phyloP scores from a whole-genome alignment of 2,797 vertebrate species.

The Urosaurus nigricauda region DNA sequence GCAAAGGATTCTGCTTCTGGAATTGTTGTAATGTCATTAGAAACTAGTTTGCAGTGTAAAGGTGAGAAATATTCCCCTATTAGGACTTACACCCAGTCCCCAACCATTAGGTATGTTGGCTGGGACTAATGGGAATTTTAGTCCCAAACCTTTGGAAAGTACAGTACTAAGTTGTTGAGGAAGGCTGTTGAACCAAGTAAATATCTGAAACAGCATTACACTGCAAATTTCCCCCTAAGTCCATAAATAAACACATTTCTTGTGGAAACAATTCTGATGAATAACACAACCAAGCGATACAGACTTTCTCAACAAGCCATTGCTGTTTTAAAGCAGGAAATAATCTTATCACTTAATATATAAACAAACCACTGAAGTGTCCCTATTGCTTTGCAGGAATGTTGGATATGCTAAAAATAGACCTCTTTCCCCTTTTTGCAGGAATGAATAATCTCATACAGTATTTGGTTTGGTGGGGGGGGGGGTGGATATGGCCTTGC shows the following conservation, averaged over 20 bases:
- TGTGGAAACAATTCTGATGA: neutral
- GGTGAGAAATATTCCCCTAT: neutral
- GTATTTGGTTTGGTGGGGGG: neutral
- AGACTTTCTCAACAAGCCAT: neutral
- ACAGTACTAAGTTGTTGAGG: neutral
- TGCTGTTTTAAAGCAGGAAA: conserved; percentile 38
- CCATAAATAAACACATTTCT: neutral
- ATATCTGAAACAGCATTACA: neutral
- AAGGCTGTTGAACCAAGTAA: neutral
- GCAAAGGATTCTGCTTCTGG: too few species aligned
- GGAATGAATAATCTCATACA: conserved; percentile 15
- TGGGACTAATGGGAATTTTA: neutral
- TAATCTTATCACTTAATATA: conserved; percentile 2
- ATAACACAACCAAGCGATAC: neutral
- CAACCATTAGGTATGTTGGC: neutral
- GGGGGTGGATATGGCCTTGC: neutral
- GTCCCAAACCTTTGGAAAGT: neutral
- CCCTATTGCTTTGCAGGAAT: neutral
- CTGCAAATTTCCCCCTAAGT: neutral
- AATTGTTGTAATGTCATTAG: neutral
- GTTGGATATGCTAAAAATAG: conserved; percentile 23
- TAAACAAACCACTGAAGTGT: conserved; percentile 19
- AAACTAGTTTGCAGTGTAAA: too few species aligned
- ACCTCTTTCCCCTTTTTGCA: conserved; percentile 1
- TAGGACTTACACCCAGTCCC: neutral